phyloP scores from a whole-genome alignment of 2,113 vertebrate genomes.

The Elanoides forficatus region DNA sequence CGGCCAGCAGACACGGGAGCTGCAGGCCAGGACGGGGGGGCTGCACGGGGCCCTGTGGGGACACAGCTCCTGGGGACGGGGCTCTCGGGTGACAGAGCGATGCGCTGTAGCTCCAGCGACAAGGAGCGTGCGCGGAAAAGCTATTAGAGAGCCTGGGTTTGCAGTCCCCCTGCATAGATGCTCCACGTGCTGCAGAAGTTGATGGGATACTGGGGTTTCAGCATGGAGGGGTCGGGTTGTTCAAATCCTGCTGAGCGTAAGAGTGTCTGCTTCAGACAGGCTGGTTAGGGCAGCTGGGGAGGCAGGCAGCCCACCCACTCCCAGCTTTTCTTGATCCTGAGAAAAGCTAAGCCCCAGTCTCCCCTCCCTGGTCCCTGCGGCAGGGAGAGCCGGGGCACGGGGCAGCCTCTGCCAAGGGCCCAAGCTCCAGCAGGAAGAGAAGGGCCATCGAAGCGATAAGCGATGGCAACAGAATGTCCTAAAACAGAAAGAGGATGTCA shows the following conservation, averaged over 20 bases:
- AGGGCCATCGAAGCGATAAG: neutral
- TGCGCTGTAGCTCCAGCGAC: accelerated
- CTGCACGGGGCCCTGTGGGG: neutral
- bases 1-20: neutral
- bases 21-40: too few species aligned
- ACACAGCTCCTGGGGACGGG: neutral
- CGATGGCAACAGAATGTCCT: neutral
- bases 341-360: neutral
- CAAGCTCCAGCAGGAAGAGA: neutral
- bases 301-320: neutral
- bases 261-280: neutral
- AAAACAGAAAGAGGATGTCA: neutral
- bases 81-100: neutral
- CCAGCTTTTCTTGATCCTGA: neutral
- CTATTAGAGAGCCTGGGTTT: neutral
- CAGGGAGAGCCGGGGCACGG: neutral
- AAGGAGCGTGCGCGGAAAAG: neutral
- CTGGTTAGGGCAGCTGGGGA: neutral
- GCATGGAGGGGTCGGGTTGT: neutral
- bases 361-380: accelerated
- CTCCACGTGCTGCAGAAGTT: neutral
- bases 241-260: neutral
- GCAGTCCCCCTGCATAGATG: neutral
- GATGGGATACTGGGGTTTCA: neutral
- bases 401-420: neutral